A percentile compares a stretch with the other conserved stretches of the same genome.
phyloP scores from a whole-genome alignment of 1,140 invertebrate species.

The Plectus sambesii region DNA sequence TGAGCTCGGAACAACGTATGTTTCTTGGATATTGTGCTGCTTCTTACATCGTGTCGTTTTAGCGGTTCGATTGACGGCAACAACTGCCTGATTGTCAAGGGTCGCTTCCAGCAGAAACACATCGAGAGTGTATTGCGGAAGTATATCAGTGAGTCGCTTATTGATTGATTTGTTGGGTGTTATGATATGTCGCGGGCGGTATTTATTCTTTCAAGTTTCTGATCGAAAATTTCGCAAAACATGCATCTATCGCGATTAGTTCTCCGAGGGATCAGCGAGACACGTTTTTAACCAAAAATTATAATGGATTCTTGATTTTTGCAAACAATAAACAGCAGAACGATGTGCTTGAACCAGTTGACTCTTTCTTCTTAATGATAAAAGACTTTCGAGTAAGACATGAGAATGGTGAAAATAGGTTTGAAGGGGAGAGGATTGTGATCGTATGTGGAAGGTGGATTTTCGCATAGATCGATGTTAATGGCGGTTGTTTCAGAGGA shows the following conservation, averaged over 20 bases:
- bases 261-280: no score
- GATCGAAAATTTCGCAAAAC: no score
- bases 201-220: no score
- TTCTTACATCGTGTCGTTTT: conserved; percentile 24
- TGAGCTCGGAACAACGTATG: conserved; percentile 86
- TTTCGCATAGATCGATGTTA: conserved; percentile 9
- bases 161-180: no score
- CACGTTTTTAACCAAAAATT: no score
- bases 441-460: conserved; percentile 1
- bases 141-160: conserved; percentile 61
- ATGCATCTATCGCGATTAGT: no score
- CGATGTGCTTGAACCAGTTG: conserved; percentile 2
- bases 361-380: conserved; percentile 2
- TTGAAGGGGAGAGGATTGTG: no score
- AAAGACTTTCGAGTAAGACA: not conserved
- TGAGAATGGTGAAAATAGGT: no score
- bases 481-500: conserved; percentile 54
- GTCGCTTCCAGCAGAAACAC: conserved; percentile 97
- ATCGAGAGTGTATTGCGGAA: conserved; percentile 96
- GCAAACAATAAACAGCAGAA: no score
- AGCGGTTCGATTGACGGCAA: conserved; percentile 63
- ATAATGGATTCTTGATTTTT: no score
- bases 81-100: conserved; percentile 96
- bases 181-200: no score
- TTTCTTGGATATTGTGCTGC: not conserved